Percentiles rank a stretch among this genome's conserved stretches.
phyloP scores from a whole-genome alignment of 64 coral and sea anemone species.

The Porites lutea region DNA sequence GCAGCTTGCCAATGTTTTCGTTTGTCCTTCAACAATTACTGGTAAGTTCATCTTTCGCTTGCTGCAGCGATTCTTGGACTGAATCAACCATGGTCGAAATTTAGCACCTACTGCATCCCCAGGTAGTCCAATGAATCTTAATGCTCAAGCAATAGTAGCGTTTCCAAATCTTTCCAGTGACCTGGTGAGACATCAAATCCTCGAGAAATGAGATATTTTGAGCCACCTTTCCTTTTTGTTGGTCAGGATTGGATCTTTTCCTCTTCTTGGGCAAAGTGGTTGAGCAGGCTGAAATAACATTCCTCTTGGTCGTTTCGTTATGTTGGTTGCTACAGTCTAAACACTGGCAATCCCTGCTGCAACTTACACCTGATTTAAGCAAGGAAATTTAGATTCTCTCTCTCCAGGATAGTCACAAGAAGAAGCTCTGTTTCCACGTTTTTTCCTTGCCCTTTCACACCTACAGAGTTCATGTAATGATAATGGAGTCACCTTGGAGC shows the following conservation, averaged over 20 bases:
- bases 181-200: constrained; percentile 15
- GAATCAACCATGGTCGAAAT: neutral
- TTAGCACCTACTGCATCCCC: neutral
- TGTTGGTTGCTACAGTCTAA: constrained; percentile 3
- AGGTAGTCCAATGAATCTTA: neutral
- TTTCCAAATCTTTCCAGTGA: constrained; percentile 22
- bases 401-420: neutral
- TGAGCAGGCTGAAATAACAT: neutral
- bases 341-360: neutral
- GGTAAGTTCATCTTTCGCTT: neutral
- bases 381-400: constrained; percentile 11
- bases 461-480: neutral
- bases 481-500: neutral
- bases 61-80: neutral
- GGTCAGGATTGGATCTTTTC: neutral
- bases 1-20: neutral
- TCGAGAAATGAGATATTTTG: neutral
- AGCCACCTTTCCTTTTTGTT: neutral
- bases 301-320: neutral
- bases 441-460: neutral
- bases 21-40: neutral
- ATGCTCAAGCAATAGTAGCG: neutral
- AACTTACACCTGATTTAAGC: neutral
- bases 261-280: constrained; percentile 1
- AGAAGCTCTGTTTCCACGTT: neutral